Percentiles rank a stretch among this genome's conserved stretches.
Evolutionary conservation across 2,888 invertebrate species (phyloP).

Genomic region (Noctua comes): DNA sequence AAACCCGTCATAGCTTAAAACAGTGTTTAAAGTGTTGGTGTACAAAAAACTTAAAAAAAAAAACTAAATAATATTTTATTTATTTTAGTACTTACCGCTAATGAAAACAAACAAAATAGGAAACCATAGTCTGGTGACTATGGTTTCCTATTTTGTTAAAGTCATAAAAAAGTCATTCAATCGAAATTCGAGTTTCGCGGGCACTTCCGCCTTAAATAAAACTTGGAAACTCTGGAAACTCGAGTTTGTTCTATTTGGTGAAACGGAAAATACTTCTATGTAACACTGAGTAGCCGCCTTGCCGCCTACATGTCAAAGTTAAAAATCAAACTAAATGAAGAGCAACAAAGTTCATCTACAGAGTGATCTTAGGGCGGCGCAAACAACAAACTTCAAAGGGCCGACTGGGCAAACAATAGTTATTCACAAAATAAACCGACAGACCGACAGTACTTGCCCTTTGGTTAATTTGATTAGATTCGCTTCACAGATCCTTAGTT

Average conservation of each 20-base stretch:
- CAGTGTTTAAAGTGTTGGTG: no score
- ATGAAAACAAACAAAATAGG: no score
- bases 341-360: constrained; percentile 19
- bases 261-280: background rate
- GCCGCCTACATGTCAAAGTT: constrained; percentile 17
- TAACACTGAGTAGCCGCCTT: background rate
- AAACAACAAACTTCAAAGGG: constrained; percentile 48
- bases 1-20: no score
- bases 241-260: no score
- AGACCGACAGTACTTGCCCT: constrained; percentile 22
- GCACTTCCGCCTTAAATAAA: background rate
- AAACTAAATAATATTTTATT: no score
- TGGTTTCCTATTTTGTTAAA: no score
- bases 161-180: no score
- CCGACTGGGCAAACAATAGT: constrained; percentile 29
- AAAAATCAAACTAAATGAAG: constrained; percentile 19
- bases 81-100: no score
- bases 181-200: background rate
- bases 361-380: constrained; percentile 34
- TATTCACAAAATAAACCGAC: constrained; percentile 45
- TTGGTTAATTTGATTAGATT: constrained; percentile 39
- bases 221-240: background rate
- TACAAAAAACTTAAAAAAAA: no score
- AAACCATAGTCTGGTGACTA: no score
- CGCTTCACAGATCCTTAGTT: constrained; percentile 13